Conservation (phyloP, 2,113 vertebrate genomes). For the Alexandromys fortis region DNA sequence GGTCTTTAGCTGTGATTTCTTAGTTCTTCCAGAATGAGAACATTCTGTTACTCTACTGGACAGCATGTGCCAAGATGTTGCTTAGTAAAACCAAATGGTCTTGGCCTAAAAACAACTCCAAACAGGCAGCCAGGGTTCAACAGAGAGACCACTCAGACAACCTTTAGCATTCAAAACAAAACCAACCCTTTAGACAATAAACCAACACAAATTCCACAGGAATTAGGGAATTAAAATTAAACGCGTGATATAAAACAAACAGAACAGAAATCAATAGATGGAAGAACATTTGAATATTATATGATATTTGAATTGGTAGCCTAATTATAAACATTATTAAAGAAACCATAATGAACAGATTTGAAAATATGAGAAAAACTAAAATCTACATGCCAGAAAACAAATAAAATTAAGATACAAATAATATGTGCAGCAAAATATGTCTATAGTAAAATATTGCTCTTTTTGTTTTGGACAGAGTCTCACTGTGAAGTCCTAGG, state of each 20-base stretch:
- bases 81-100: conserved; percentile 22
- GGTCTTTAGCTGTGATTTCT: neutral
- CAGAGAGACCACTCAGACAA: neutral
- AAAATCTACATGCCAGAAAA: neutral
- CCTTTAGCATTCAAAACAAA: neutral
- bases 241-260: neutral
- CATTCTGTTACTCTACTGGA: conserved; percentile 11
- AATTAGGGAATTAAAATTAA: neutral
- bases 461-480: neutral
- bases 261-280: neutral
- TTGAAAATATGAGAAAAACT: neutral
- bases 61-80: conserved; percentile 41
- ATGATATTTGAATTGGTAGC: neutral
- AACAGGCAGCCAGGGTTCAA: neutral
- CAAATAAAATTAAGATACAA: conserved; percentile 7
- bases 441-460: neutral
- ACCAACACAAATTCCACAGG: neutral
- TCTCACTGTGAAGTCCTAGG: neutral
- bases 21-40: conserved; percentile 36
- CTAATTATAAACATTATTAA: neutral
- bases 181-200: neutral
- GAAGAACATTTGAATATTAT: neutral
- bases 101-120: neutral
- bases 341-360: neutral
- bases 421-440: neutral